Base-by-base conservation (phyloP, 2,797 vertebrate species). In the Poecilia wingei region DNA sequence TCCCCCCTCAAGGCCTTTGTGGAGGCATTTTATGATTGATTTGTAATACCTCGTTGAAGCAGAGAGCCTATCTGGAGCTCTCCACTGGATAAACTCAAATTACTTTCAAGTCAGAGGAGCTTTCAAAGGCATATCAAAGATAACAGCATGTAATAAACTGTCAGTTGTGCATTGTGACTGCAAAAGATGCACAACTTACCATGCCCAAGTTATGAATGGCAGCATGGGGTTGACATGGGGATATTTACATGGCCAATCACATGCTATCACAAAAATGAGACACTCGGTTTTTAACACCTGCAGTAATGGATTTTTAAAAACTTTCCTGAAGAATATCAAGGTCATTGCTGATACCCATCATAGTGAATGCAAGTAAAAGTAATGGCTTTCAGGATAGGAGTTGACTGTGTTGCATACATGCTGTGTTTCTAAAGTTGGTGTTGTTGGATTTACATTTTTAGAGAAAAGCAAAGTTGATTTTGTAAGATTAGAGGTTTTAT, bases 41-140 rank as follows among this genome's bases (percentile, higher is more conserved):
- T 89, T 80, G 88, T 90, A 90, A 87, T 85, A 92, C 90, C 85
- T 89, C 85, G 84, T 79, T 91, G 90, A 91, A 86, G 83, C 79
- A 22, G 77, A 77, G 84, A 87, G 87, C 88, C 84, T 88, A 86
- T 89, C 86, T 89, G 85, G 81, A 92, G 92, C 84, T 84, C 87
- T 87, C 73, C 73, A 77, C 85, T 79, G 88, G 83, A 92, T 90
- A 85, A 89, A 89, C 75, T 68, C 49, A 61, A 33, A 46, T 72
- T 49, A 28, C 78, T 83, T 75, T 74, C 80, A 84, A 85, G 79
- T 83, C 77, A 88, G 83, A 80, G 46, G 51, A 81, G 77, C 85
- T 85, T 92, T 89, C 75, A 88, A 82, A 88, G 83, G 57, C 80
- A 6, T 68, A 82, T 85, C 81, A 81, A 69, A 75, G 83, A 91